Percentiles rank a stretch among this genome's conserved stretches.
Evolutionary conservation across 2,113 vertebrate species (phyloP).

Genomic region (Dicrurus megarhynchus): DNA sequence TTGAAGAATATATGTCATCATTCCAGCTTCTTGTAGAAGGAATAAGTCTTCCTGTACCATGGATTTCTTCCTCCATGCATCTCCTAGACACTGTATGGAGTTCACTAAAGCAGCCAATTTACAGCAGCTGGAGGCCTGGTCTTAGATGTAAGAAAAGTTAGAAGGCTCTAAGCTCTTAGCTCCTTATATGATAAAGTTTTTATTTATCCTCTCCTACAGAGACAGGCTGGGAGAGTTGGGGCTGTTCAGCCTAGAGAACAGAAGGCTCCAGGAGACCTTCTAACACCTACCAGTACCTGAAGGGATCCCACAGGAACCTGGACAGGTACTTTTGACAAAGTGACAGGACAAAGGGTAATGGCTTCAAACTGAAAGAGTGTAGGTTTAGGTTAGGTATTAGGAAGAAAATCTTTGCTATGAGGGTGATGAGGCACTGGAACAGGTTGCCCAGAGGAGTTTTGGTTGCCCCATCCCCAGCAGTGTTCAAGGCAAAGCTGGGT

Average conservation of each 20-base stretch:
- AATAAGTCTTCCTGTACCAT: background rate
- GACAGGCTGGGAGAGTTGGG: background rate
- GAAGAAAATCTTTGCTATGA: background rate
- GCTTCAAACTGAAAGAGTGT: background rate
- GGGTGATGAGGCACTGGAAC: background rate
- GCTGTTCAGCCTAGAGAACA: background rate
- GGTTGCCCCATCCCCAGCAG: background rate
- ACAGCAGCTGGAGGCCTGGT: background rate
- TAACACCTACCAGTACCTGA: background rate
- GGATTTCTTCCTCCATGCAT: background rate
- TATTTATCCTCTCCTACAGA: background rate
- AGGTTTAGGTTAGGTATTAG: background rate
- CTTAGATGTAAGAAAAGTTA: background rate
- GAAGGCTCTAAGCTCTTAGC: background rate
- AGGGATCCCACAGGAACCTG: background rate
- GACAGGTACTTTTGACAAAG: background rate
- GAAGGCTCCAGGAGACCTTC: background rate
- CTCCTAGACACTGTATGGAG: background rate
- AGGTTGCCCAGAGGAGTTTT: background rate
- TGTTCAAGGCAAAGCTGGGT: background rate
- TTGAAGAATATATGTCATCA: conserved; percentile 29
- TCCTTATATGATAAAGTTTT: background rate
- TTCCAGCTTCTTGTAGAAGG: background rate
- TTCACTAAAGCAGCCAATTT: background rate
- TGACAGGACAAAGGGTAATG: background rate